Conservation (phyloP, 2,113 vertebrate species). For the Narcine bancroftii region DNA sequence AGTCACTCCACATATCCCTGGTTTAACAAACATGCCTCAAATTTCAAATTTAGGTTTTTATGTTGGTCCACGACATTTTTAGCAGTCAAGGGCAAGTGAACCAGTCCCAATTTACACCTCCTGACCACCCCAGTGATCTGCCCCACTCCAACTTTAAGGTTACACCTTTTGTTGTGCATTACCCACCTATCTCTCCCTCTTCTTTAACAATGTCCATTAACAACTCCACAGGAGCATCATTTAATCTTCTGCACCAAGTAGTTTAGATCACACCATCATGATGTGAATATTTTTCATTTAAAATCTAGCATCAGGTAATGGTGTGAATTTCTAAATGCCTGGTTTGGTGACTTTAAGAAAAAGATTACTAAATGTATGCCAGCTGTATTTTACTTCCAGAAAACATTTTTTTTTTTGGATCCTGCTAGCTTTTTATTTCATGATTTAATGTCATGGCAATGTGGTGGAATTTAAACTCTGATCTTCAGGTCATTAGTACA, state of each 20-base stretch:
- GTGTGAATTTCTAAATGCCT: not conserved
- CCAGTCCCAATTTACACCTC: not conserved
- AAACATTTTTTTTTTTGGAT: too few relatives aligned
- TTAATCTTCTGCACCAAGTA: not conserved
- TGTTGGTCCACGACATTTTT: not conserved
- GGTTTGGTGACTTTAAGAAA: not conserved
- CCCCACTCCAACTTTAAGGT: not conserved
- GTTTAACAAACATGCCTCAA: not conserved
- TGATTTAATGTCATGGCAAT: too few relatives aligned
- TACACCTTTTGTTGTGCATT: not conserved
- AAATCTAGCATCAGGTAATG: not conserved
- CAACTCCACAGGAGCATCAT: not conserved
- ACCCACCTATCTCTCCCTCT: not conserved
- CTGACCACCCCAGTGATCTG: not conserved
- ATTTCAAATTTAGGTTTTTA: too few relatives aligned
- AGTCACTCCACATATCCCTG: not conserved
- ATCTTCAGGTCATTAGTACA: too few relatives aligned
- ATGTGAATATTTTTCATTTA: not conserved
- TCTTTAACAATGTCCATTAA: not conserved
- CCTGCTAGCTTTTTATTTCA: too few relatives aligned
- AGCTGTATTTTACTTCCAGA: too few relatives aligned
- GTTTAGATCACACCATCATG: not conserved
- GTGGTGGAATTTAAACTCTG: too few relatives aligned
- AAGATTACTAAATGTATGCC: not conserved
- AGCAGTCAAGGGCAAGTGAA: too few relatives aligned